phyloP scores from a whole-genome alignment of 1,140 invertebrate species.

The Drosophila guanche region DNA sequence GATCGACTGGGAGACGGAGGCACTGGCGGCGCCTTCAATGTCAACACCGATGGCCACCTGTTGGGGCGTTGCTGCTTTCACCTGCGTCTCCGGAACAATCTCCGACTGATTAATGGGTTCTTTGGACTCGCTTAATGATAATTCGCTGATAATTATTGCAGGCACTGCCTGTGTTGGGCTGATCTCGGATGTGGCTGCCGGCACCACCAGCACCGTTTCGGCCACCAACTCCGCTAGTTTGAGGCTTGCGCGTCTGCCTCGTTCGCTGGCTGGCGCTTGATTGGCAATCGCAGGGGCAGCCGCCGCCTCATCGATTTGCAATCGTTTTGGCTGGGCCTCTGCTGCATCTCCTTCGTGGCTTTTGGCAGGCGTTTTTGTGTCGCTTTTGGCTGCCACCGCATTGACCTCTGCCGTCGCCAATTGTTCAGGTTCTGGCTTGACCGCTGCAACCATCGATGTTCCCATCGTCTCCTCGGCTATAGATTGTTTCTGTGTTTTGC shows the following conservation, averaged over 20 bases:
- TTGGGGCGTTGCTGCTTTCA: slow-evolving; percentile 47
- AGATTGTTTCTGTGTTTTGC: slow-evolving; percentile 17
- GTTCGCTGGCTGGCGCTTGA: slow-evolving; percentile 57
- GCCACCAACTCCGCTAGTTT: slow-evolving; percentile 68
- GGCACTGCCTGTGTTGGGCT: slow-evolving; percentile 18
- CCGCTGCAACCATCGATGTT: background rate
- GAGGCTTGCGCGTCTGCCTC: slow-evolving; percentile 60
- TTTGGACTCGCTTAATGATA: slow-evolving; percentile 62
- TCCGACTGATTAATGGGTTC: slow-evolving; percentile 66
- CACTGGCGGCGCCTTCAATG: slow-evolving; percentile 55
- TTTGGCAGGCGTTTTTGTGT: slow-evolving; percentile 61
- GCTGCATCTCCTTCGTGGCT: slow-evolving; percentile 41
- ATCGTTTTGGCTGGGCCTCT: slow-evolving; percentile 33
- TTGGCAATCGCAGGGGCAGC: slow-evolving; percentile 37
- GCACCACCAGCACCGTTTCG: slow-evolving; percentile 65
- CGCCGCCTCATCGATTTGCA: slow-evolving; percentile 46
- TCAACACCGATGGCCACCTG: slow-evolving; percentile 66
- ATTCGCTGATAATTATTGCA: slow-evolving; percentile 20
- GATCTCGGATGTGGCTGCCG: slow-evolving; percentile 18
- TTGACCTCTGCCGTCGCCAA: slow-evolving; percentile 65
- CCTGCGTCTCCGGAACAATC: slow-evolving; percentile 17
- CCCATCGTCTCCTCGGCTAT: slow-evolving; percentile 21
- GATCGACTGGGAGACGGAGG: slow-evolving; percentile 2
- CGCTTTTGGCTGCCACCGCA: slow-evolving; percentile 51
- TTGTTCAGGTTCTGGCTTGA: slow-evolving; percentile 38